Percentiles rank a stretch among this genome's conserved stretches.
These are phyloP conservation scores for Ophion ventricosus DNA, from an alignment of 2,888 invertebrate genomes.

Conservation along the genomic window DNA sequence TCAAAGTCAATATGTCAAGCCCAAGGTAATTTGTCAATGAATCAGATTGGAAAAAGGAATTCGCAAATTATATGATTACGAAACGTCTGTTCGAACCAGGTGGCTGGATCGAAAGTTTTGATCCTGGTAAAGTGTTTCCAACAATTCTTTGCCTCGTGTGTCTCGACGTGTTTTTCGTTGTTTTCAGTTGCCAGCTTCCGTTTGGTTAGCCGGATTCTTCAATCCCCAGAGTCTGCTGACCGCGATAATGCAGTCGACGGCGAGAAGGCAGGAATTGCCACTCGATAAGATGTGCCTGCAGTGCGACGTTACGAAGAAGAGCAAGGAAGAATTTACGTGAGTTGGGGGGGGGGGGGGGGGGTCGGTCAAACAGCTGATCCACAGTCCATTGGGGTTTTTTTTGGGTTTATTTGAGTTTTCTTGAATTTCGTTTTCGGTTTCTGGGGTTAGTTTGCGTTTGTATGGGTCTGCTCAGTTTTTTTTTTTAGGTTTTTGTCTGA, in stretches of 20 bases:
- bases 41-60: too few species aligned
- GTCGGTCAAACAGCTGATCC: not conserved
- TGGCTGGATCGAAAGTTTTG: not conserved
- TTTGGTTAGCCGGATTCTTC: conserved; percentile 99
- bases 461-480: too few species aligned
- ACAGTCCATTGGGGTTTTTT: not conserved
- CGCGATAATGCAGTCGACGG: conserved; percentile 99
- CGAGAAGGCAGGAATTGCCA: conserved; percentile 95
- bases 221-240: conserved; percentile 98
- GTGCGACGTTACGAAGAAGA: conserved; percentile 98
- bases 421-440: not conserved
- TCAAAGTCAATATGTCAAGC: too few species aligned
- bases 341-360: conserved; percentile 70
- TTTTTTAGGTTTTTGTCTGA: too few species aligned
- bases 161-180: not conserved
- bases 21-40: too few species aligned
- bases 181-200: conserved; percentile 92
- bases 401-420: not conserved
- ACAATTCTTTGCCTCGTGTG: not conserved
- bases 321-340: conserved; percentile 97
- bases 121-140: not conserved
- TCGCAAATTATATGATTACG: too few species aligned
- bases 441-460: not conserved
- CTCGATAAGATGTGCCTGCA: conserved; percentile 98
- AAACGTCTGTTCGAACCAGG: too few species aligned